phyloP scores from a whole-genome alignment of 35 echinoderm and acorn worm genomes.

The Ptychodera flava region DNA sequence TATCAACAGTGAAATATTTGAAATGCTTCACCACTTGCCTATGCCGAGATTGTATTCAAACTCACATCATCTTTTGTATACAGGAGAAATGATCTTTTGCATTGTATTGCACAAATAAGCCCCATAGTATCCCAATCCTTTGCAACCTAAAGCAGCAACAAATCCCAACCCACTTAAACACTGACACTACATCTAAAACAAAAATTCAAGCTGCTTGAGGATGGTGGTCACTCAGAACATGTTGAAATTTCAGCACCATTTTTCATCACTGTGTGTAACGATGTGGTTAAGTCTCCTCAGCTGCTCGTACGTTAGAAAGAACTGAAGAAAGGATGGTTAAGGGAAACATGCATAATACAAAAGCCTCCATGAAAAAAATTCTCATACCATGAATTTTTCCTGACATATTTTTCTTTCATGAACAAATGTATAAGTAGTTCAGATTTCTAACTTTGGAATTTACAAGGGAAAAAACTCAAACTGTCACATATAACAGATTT shows the following conservation, averaged over 20 bases:
- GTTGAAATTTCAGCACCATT: conserved; percentile 1
- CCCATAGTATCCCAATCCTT: too few species aligned
- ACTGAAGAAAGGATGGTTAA: conserved; percentile 33
- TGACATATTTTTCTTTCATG: neutral
- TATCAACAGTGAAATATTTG: too few species aligned
- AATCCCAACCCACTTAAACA: too few species aligned
- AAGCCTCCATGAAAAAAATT: neutral
- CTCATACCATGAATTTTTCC: neutral
- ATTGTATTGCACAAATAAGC: too few species aligned
- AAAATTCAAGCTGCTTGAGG: too few species aligned
- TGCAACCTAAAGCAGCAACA: too few species aligned
- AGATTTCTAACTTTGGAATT: neutral
- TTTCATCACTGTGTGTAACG: neutral
- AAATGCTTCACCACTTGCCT: too few species aligned
- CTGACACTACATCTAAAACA: too few species aligned
- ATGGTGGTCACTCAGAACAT: too few species aligned
- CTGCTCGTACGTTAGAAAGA: conserved; percentile 78
- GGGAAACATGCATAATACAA: neutral
- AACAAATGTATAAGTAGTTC: neutral
- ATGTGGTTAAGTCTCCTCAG: conserved; percentile 42
- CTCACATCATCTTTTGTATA: too few species aligned
- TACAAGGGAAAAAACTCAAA: neutral
- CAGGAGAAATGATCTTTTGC: too few species aligned
- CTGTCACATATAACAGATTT: neutral
- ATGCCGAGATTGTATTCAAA: too few species aligned